Base-by-base conservation (phyloP, 2,888 invertebrate species). In the Phytoseiulus persimilis region DNA sequence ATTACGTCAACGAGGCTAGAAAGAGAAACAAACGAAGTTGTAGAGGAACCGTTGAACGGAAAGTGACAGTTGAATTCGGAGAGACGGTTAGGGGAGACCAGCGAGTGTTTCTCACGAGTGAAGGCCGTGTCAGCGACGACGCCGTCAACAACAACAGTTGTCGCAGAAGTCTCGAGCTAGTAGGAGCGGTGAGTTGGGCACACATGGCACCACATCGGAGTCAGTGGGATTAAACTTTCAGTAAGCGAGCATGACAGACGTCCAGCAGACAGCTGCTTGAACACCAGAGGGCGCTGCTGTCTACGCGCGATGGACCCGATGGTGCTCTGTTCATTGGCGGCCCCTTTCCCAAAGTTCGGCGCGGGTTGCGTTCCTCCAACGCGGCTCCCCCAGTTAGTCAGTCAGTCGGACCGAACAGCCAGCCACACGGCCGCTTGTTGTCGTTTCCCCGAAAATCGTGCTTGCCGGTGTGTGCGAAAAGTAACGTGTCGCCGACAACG, bases 331-430 rank as follows among this genome's bases (percentile, higher is more conserved):
- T 65, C 65, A 65, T 65, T 28, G 65, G 65, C 18, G 65, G 14
- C 18, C 65, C 65, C 65, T 65, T 65, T 65, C 65, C 65, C 65
- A 65, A 65, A 65, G 65, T 65, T 65, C 65, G 65, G 65, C 65
- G 65, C 65, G 65, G 65, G 65, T 65, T 65, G 65, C 65, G 65
- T 65, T 65, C 65, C 65, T 65, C 65, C 65, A 65, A 65, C 65
- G 65, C 65, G 65, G 65, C 65, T 65, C 65, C 65, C 65, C 65
- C 65, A 65, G 65, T 28, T 65, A 65, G 65, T 65, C 65, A 65
- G 65, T 65, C 65, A 65, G 65, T 65, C 18, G 65, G 65, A 28
- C 65, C 23, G 18, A 65, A 65, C 65, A 65, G 28, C 65, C 65
- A 14, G 65, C 65, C 65, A 28, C 65, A 65, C 65, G 65, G 65